A percentile compares a stretch with the other conserved stretches of the same genome.
phyloP scores from a whole-genome alignment of 2,113 vertebrate species.

The Heterocephalus glaber region DNA sequence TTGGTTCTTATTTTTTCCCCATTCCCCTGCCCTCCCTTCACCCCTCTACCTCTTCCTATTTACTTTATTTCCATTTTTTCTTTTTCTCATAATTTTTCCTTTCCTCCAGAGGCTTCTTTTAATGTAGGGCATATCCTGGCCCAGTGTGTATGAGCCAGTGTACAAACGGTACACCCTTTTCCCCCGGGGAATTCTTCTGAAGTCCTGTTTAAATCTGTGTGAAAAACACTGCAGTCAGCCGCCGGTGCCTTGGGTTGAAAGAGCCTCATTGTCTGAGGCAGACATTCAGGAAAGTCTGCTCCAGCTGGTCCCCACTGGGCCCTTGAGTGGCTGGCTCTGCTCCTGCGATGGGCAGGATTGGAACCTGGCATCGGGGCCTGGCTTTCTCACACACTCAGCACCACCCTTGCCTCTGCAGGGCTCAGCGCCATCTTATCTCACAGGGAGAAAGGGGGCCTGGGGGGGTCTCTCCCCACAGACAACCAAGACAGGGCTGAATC shows the following conservation, averaged over 20 bases:
- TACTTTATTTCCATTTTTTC: no score
- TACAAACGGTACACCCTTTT: neutral
- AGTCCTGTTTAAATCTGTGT: conserved; percentile 25
- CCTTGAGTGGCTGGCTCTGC: neutral
- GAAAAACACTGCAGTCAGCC: conserved; percentile 49
- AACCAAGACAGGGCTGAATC: neutral
- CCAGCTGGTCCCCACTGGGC: neutral
- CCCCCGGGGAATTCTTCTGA: neutral
- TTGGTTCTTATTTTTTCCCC: no score
- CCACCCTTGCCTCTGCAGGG: neutral
- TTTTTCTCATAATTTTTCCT: no score
- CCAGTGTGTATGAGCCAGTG: neutral
- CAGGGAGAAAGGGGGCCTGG: neutral
- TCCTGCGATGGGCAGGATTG: neutral
- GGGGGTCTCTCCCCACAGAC: neutral
- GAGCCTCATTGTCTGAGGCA: neutral
- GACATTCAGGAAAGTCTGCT: conserved; percentile 56
- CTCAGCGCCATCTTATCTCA: neutral
- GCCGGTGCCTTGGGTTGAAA: neutral
- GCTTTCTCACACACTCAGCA: neutral
- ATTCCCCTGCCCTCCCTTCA: no score
- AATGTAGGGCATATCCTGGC: neutral
- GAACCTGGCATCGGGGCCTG: neutral
- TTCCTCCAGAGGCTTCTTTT: no score
- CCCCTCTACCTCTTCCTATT: no score